phyloP scores from a whole-genome alignment of 2,888 invertebrate genomes.

The Cerastis leucographa region DNA sequence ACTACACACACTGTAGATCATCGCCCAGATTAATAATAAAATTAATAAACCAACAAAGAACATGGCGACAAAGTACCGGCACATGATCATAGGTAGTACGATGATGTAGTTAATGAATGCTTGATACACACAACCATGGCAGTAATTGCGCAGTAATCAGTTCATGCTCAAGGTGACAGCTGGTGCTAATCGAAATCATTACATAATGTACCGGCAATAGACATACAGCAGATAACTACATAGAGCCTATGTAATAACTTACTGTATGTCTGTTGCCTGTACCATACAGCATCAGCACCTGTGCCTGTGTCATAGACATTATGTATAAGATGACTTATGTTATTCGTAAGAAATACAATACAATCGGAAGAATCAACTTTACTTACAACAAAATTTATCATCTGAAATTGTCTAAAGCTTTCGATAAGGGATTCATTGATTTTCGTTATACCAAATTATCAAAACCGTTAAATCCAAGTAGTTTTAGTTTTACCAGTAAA shows the following conservation, averaged over 20 bases:
- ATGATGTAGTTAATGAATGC: slow-evolving; percentile 32
- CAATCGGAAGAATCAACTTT: not conserved
- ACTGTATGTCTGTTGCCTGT: no score
- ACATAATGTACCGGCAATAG: slow-evolving; percentile 21
- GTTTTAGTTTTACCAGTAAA: not conserved
- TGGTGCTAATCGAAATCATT: slow-evolving; percentile 37
- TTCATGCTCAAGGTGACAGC: slow-evolving; percentile 42
- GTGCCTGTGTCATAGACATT: no score
- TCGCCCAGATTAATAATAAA: slow-evolving; percentile 5
- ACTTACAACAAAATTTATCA: not conserved
- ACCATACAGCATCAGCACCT: no score
- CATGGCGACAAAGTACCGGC: not conserved
- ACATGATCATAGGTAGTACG: slow-evolving; percentile 30
- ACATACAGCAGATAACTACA: not conserved
- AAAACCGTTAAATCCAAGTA: not conserved
- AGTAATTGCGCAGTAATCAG: slow-evolving; percentile 47
- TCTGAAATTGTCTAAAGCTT: slow-evolving; percentile 15
- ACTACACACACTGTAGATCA: not conserved
- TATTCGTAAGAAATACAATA: not conserved
- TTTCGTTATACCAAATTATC: not conserved
- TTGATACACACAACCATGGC: slow-evolving; percentile 31
- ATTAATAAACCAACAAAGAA: slow-evolving; percentile 28
- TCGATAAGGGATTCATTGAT: not conserved
- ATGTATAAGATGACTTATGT: not conserved
- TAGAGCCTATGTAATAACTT: no score